These are phyloP conservation scores for Phrynocephalus guinanensis DNA, from an alignment of 2,797 vertebrate genomes.

Conservation along the genomic window DNA sequence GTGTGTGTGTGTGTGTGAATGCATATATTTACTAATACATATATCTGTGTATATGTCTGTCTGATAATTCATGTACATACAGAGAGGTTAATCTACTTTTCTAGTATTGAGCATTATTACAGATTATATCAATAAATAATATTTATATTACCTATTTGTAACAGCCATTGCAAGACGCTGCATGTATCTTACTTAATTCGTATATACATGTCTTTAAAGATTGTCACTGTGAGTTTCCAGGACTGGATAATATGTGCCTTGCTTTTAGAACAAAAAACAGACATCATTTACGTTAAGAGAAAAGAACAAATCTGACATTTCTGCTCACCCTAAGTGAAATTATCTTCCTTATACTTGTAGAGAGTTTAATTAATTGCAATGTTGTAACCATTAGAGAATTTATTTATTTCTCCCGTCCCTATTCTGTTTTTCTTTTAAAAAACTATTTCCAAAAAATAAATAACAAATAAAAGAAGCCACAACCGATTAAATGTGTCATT, in stretches of 20 bases:
- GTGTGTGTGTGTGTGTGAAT: no score
- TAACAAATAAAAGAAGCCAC: fast-evolving
- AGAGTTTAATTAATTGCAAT: background rate
- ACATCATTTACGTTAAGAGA: background rate
- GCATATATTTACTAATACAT: background rate
- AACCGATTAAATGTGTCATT: background rate
- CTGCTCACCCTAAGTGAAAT: background rate
- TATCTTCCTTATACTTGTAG: background rate
- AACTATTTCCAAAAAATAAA: no score
- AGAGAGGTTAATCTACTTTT: background rate
- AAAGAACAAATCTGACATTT: background rate
- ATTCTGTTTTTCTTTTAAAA: background rate
- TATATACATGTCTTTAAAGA: background rate
- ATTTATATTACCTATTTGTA: background rate
- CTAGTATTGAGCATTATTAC: no score
- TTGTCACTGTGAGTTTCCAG: background rate
- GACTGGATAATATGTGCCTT: background rate
- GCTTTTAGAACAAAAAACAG: background rate
- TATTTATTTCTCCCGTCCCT: background rate
- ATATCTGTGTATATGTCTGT: background rate
- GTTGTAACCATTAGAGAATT: background rate
- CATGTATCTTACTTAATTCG: background rate
- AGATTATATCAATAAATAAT: background rate
- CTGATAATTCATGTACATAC: background rate
- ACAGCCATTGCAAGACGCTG: background rate